A percentile compares a stretch with the other conserved stretches of the same genome.
Conservation (phyloP, 2,888 invertebrate genomes). For the Folsomia candida region DNA sequence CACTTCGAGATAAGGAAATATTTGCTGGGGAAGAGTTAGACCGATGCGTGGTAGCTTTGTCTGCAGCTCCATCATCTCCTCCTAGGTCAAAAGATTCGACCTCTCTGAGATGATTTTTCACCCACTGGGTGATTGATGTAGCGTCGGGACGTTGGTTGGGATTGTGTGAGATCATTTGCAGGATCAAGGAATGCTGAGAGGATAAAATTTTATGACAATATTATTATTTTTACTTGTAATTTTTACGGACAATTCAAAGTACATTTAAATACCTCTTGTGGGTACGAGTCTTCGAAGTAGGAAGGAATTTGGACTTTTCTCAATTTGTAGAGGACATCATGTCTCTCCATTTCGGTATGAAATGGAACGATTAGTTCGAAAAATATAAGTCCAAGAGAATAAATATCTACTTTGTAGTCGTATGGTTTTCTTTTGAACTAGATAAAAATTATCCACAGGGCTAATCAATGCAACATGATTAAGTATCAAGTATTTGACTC, state of each 20-base stretch:
- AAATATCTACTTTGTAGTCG: conserved; percentile 91
- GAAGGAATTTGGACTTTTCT: conserved; percentile 68
- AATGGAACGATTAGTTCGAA: conserved; percentile 90
- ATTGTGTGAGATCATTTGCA: conserved; percentile 71
- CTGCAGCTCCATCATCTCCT: too few relatives aligned
- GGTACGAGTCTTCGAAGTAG: conserved; percentile 64
- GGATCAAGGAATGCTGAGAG: conserved; percentile 68
- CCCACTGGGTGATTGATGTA: conserved; percentile 43
- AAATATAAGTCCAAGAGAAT: conserved; percentile 87
- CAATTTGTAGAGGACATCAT: conserved; percentile 65
- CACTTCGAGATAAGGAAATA: neutral
- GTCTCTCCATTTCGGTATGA: conserved; percentile 84
- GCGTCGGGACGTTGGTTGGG: conserved; percentile 67
- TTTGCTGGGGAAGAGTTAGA: neutral
- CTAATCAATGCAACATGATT: neutral
- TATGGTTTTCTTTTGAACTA: conserved; percentile 67
- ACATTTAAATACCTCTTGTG: conserved; percentile 64
- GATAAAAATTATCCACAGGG: conserved; percentile 49
- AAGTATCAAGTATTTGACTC: conserved; percentile 18
- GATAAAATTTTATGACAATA: conserved; percentile 23
- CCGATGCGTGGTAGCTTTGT: neutral
- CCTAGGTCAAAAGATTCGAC: neutral
- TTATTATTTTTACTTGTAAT: too few relatives aligned
- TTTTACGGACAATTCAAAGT: too few relatives aligned
- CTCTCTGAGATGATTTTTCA: conserved; percentile 20